Percentiles rank a stretch among this genome's conserved stretches.
These are phyloP conservation scores for Hippocampus kuda DNA, from an alignment of 2,797 vertebrate genomes.

Conservation along the genomic window DNA sequence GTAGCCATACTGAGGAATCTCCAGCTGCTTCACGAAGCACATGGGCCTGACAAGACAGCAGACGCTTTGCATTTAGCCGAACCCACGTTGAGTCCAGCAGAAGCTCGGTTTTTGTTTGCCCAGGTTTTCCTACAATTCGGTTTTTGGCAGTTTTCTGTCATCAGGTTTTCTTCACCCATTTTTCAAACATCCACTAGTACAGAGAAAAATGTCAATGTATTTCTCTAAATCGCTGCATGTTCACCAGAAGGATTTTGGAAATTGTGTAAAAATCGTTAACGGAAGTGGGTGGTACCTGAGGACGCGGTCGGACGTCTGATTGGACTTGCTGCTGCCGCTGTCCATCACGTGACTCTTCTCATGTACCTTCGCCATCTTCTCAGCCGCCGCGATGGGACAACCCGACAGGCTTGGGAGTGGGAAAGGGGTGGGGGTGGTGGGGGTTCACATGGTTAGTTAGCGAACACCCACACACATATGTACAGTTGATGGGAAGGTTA, in stretches of 20 bases:
- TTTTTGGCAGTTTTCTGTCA: too few relatives aligned
- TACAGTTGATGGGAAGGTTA: not conserved
- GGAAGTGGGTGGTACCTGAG: constrained; percentile 73
- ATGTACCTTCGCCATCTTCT: constrained; percentile 96
- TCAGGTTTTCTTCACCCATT: too few relatives aligned
- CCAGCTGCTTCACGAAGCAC: constrained; percentile 99
- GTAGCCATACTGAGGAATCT: constrained; percentile 97
- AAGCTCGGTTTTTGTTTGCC: too few relatives aligned
- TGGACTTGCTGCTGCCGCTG: constrained; percentile 76
- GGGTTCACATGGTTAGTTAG: constrained; percentile 22
- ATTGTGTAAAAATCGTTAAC: not conserved
- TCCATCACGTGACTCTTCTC: constrained; percentile 88
- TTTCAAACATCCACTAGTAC: too few relatives aligned
- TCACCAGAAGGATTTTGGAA: too few relatives aligned
- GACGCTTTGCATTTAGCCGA: not conserved
- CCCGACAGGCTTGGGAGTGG: constrained; percentile 82
- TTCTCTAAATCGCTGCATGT: too few relatives aligned
- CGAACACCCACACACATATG: constrained; percentile 15
- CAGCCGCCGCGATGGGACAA: constrained; percentile 92
- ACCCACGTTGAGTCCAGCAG: not conserved
- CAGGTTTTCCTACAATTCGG: too few relatives aligned
- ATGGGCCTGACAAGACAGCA: constrained; percentile 78
- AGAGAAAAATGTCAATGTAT: too few relatives aligned
- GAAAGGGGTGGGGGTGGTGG: constrained; percentile 30
- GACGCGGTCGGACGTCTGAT: constrained; percentile 92